Evolutionary conservation across 2,797 vertebrate species (phyloP).

Genomic region (Brotula barbata): DNA sequence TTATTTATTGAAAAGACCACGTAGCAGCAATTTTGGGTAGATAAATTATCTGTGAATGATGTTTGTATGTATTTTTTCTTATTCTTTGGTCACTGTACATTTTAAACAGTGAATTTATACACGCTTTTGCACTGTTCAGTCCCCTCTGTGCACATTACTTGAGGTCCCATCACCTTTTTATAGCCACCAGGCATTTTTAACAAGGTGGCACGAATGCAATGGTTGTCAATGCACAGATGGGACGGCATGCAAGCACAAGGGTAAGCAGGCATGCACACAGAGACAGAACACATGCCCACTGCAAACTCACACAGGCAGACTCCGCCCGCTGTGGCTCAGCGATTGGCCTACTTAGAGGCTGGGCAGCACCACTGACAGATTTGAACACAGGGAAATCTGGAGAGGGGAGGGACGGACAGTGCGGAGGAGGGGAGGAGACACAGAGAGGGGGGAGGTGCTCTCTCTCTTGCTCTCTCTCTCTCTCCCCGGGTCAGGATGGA

Average conservation of each 20-base stretch:
- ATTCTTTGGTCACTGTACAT: too few species aligned
- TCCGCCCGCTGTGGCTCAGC: constrained; percentile 81
- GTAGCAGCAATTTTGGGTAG: too few species aligned
- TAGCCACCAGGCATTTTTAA: too few species aligned
- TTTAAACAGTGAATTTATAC: too few species aligned
- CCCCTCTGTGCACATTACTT: too few species aligned
- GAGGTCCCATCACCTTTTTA: too few species aligned
- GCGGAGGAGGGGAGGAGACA: not conserved
- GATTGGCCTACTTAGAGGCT: constrained; percentile 76
- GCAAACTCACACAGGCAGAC: constrained; percentile 36
- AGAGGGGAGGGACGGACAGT: constrained; percentile 61
- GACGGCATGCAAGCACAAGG: not conserved
- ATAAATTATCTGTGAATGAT: too few species aligned
- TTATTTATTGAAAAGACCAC: too few species aligned
- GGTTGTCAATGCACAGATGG: too few species aligned
- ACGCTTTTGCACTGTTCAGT: too few species aligned
- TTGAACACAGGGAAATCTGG: constrained; percentile 79
- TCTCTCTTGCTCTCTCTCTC: constrained; percentile 67
- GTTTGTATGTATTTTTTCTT: too few species aligned
- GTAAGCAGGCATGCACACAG: constrained; percentile 4
- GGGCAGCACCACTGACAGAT: constrained; percentile 75
- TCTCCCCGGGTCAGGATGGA: constrained; percentile 77
- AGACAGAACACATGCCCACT: not conserved
- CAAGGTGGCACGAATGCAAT: too few species aligned
- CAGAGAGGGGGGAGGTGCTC: constrained; percentile 27